Evolutionary conservation across 2,113 vertebrate species (phyloP).

Genomic region (Actenoides hombroni): DNA sequence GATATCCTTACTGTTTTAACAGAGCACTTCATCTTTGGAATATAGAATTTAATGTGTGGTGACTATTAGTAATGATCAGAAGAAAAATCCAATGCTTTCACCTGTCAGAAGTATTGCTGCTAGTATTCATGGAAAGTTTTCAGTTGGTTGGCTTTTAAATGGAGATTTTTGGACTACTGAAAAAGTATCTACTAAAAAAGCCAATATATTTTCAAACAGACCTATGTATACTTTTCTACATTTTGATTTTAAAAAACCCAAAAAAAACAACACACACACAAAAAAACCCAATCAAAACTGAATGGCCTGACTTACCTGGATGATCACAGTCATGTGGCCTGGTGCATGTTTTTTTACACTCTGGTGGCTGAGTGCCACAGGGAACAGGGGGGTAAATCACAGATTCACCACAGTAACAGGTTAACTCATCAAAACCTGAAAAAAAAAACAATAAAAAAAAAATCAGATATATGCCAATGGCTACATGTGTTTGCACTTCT

Average conservation of each 20-base stretch:
- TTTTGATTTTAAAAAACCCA: background rate
- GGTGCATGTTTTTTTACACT: constrained; percentile 91
- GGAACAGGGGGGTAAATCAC: constrained; percentile 93
- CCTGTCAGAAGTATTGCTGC: background rate
- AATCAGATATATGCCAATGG: background rate
- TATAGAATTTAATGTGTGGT: background rate
- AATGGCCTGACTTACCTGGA: constrained; percentile 78
- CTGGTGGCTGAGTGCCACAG: constrained; percentile 94
- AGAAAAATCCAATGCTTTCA: background rate
- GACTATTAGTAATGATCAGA: background rate
- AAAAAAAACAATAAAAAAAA: background rate
- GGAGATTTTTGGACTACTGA: background rate
- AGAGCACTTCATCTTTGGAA: background rate
- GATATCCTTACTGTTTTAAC: background rate
- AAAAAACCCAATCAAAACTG: background rate
- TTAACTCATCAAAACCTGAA: constrained; percentile 95
- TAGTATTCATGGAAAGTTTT: background rate
- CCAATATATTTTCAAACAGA: background rate
- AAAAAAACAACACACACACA: background rate
- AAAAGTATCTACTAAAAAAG: background rate
- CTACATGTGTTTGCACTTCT: background rate
- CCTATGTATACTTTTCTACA: background rate
- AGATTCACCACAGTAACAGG: constrained; percentile 91
- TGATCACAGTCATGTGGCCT: constrained; percentile 93
- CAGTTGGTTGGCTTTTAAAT: background rate